Evolutionary conservation across 1,140 invertebrate genomes (phyloP), one percentile per base, ranked within the genome.

Genomic region (Physella acuta): DNA sequence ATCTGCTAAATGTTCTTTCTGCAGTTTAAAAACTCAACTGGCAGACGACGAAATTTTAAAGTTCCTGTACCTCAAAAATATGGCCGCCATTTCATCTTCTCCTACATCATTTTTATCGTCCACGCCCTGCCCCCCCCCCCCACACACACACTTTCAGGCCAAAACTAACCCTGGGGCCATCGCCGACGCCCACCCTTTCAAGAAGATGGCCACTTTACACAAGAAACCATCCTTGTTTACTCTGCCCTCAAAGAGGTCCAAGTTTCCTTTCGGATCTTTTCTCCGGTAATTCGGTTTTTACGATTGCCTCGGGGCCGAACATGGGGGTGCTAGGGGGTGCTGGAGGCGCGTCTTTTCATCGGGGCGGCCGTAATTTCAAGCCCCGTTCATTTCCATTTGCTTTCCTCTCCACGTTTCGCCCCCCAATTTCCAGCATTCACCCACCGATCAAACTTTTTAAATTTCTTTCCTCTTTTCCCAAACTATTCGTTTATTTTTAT

Each of bases 281-380:
- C 56, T 34, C 28, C 31, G 8, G 31, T 59, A 59, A 59, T 59
- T 59, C 56, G 33, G 56, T 59, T 59, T 59, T 59, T 59, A 59
- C 56, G n/a, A 31, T 59, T 59, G 56, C 31, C 56, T 34, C 56
- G 3, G 33, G 56, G 56, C 31, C 3, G n/a, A 34, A 28, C 56
- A 1, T 34, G 56, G 17, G 33, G 36, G 5, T 20, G n/a, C n/a
- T n/a, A n/a, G n/a, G n/a, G n/a, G n/a, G n/a, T n/a, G n/a, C 1
- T 59, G 56, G 56, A 34, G 36, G 36, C n/a, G 56, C 31, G 20
- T 59, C 56, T 59, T 59, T 59, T 59, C 28, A 59, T 34, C 36
- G 30, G 56, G 24, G 30, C 36, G 28, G 28, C 17, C 8, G 56
- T 31, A 59, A 59, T 59, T 59, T 59, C 56, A 59, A 59, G 56